phyloP scores from a whole-genome alignment of 2,113 vertebrate species.

The Ameiurus melas region DNA sequence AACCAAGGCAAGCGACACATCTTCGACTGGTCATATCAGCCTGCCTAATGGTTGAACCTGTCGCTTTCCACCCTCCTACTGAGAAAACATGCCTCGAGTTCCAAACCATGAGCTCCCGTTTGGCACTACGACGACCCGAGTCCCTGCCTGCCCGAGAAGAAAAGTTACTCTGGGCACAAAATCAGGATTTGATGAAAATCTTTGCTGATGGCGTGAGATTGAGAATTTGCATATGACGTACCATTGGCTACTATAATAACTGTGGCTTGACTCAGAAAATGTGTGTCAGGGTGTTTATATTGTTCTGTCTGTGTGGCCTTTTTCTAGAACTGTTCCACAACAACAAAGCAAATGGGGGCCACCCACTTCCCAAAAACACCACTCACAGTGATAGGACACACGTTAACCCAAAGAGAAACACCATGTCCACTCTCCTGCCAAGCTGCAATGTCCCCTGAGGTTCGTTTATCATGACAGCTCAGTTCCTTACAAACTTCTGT shows the following conservation, averaged over 20 bases:
- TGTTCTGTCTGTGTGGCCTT: constrained; percentile 43
- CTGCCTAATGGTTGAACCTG: background rate
- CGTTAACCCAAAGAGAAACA: constrained; percentile 5
- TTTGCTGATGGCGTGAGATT: background rate
- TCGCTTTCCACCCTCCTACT: background rate
- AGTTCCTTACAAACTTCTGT: background rate
- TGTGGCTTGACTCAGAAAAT: constrained; percentile 7
- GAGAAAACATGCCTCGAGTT: constrained; percentile 5
- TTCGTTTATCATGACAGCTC: background rate
- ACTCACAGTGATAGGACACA: background rate
- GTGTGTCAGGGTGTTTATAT: constrained; percentile 20
- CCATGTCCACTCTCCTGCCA: background rate
- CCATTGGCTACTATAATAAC: constrained; percentile 12
- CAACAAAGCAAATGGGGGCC: constrained; percentile 38
- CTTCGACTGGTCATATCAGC: background rate
- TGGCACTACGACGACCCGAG: background rate
- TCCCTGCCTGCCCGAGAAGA: background rate
- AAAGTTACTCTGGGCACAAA: background rate
- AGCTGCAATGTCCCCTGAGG: background rate
- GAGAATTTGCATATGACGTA: background rate
- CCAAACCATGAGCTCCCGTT: constrained; percentile 6
- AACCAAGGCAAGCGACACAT: constrained; percentile 55
- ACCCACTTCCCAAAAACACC: background rate
- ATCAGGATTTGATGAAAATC: background rate
- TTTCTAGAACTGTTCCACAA: constrained; percentile 53